Conservation (phyloP, 2,113 vertebrate species). For the Chlorodrepanis virens region DNA sequence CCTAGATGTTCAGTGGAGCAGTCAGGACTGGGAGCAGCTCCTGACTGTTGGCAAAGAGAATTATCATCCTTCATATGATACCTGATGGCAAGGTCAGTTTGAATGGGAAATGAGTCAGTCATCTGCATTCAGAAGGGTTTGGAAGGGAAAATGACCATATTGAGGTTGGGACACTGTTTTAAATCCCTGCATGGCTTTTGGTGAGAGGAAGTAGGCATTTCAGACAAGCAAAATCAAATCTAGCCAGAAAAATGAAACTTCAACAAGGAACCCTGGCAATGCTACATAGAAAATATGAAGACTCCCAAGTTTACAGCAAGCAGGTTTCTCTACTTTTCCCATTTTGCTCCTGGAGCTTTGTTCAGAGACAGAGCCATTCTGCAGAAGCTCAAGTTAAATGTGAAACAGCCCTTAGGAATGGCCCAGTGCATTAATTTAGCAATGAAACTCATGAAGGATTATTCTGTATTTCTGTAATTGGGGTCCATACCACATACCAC, state of each 20-base stretch:
- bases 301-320: neutral
- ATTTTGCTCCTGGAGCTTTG: neutral
- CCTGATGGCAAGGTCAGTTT: neutral
- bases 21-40: neutral
- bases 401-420: neutral
- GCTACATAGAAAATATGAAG: neutral
- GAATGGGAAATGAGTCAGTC: neutral
- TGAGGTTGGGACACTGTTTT: neutral
- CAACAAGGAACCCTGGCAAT: neutral
- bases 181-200: neutral
- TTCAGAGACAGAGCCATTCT: neutral
- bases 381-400: neutral
- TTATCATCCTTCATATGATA: neutral
- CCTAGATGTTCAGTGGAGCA: neutral
- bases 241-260: neutral
- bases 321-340: neutral
- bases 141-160: neutral
- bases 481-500: neutral
- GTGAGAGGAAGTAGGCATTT: neutral
- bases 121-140: neutral
- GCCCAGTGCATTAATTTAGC: neutral
- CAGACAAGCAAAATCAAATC: neutral
- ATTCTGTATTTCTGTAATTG: neutral
- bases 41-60: neutral
- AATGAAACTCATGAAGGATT: neutral